These are phyloP conservation scores for Leptobrachium ailaonicum DNA, from an alignment of 2,113 vertebrate species.

Conservation along the genomic window DNA sequence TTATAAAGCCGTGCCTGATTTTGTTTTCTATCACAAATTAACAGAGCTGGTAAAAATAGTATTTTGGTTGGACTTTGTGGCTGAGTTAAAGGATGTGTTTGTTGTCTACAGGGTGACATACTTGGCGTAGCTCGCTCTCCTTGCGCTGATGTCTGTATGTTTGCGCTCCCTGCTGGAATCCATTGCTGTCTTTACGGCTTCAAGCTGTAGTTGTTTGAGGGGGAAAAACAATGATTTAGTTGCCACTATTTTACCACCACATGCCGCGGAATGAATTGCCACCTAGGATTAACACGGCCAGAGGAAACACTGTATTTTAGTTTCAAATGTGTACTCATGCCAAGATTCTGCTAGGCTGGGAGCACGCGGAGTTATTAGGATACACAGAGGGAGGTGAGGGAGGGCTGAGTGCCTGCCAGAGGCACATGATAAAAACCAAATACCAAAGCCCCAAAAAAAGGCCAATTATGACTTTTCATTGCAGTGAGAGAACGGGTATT, in stretches of 20 bases:
- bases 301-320: constrained; percentile 2
- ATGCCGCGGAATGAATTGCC: constrained; percentile 13
- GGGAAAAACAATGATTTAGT: neutral
- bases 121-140: no score
- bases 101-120: no score
- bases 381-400: constrained; percentile 3
- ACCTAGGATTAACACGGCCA: constrained; percentile 5
- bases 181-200: neutral
- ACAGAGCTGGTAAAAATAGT: no score
- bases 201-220: neutral
- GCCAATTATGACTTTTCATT: constrained; percentile 5
- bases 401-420: constrained; percentile 4
- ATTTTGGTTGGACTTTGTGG: no score
- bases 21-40: no score
- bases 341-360: neutral
- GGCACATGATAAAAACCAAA: constrained; percentile 12
- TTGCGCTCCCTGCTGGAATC: neutral
- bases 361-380: neutral
- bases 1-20: no score
- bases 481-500: neutral
- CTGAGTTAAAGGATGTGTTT: no score
- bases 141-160: neutral
- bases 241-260: neutral
- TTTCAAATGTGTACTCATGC: constrained; percentile 8
- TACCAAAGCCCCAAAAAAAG: neutral